phyloP scores from a whole-genome alignment of 2,113 vertebrate species.

The Murina feae region DNA sequence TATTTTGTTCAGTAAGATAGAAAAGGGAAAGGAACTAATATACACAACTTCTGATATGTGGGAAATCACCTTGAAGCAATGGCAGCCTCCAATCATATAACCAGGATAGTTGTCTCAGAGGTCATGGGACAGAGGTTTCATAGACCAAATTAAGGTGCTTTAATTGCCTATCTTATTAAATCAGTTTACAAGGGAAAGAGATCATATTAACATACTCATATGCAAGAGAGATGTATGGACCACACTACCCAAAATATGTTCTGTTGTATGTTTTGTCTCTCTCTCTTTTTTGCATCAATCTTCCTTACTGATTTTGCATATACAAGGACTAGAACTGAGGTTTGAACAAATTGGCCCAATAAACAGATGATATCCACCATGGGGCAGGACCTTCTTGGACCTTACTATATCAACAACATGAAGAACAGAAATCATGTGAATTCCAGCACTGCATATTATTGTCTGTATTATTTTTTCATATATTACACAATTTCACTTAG shows the following conservation, averaged over 20 bases:
- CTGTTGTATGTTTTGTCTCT: neutral
- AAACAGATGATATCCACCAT: neutral
- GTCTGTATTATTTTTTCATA: neutral
- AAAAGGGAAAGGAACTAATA: neutral
- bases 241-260: neutral
- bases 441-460: neutral
- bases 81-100: neutral
- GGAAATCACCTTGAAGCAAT: neutral
- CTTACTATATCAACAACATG: neutral
- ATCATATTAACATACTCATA: neutral
- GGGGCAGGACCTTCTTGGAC: neutral
- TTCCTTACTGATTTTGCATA: neutral
- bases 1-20: neutral
- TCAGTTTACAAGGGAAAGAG: neutral
- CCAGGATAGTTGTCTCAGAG: neutral
- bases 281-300: neutral
- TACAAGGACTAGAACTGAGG: neutral
- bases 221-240: neutral
- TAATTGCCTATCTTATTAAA: neutral
- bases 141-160: neutral
- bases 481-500: neutral
- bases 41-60: neutral
- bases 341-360: neutral
- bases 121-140: neutral
- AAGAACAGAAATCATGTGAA: constrained; percentile 16